phyloP scores from a whole-genome alignment of 2,113 vertebrate species.

The Megalops atlanticus region DNA sequence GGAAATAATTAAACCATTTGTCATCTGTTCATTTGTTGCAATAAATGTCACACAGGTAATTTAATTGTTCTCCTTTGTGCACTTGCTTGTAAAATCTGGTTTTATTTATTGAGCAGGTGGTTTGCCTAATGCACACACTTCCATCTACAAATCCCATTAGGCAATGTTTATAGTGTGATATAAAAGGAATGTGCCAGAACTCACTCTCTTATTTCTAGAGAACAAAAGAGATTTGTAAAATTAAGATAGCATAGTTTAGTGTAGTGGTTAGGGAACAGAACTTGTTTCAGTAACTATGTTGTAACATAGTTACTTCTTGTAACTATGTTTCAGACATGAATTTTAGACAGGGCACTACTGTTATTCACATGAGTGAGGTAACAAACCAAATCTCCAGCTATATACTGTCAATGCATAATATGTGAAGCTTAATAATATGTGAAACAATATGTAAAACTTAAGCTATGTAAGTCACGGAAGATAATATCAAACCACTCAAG shows the following conservation, averaged over 20 bases:
- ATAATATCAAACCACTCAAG: no score
- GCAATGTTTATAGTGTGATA: not conserved
- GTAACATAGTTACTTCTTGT: no score
- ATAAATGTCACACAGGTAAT: slow-evolving; percentile 27
- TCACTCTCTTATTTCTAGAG: not conserved
- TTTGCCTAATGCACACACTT: slow-evolving; percentile 39
- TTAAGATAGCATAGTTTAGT: not conserved
- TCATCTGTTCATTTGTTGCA: slow-evolving; percentile 24
- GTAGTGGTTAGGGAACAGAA: not conserved
- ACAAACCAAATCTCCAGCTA: no score
- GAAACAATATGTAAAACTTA: no score
- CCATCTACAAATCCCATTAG: slow-evolving; percentile 35
- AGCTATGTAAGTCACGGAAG: no score
- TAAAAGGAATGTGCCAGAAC: not conserved
- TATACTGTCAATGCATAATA: no score
- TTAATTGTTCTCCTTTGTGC: slow-evolving; percentile 37
- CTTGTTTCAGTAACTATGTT: no score
- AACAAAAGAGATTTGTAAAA: slow-evolving; percentile 2
- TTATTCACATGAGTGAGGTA: not conserved
- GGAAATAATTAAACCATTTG: slow-evolving; percentile 34
- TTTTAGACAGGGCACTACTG: not conserved
- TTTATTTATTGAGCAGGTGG: slow-evolving; percentile 37
- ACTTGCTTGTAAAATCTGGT: slow-evolving; percentile 28
- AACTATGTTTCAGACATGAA: slow-evolving; percentile 19
- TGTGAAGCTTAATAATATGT: no score